phyloP scores from a whole-genome alignment of 1,140 invertebrate genomes.

The Limonius californicus region DNA sequence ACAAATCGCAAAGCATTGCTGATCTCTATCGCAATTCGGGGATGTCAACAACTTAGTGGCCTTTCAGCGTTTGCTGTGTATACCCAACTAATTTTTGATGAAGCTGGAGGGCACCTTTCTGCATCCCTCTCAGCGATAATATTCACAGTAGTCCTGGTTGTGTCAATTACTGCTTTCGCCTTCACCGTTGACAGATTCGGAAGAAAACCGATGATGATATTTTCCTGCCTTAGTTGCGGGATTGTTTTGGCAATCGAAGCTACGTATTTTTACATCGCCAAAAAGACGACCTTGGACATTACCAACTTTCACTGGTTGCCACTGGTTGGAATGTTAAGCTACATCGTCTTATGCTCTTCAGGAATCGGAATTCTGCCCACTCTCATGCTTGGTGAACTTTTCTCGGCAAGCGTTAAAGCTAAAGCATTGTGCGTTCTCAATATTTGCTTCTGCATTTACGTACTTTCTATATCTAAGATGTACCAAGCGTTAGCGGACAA shows the following conservation, averaged over 20 bases:
- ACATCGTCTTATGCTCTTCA: neutral
- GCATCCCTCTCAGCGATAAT: conserved; percentile 24
- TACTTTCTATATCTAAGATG: neutral
- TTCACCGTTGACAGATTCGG: conserved; percentile 67
- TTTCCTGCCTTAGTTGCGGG: neutral
- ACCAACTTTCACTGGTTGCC: conserved; percentile 4
- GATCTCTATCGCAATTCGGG: neutral
- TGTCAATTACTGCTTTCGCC: neutral
- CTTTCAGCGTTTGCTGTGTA: conserved; percentile 24
- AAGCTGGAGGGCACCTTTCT: conserved; percentile 21
- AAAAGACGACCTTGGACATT: conserved; percentile 30
- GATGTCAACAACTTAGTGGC: conserved; percentile 25
- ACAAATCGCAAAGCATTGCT: conserved; percentile 49
- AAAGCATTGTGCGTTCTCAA: conserved; percentile 31
- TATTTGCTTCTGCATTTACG: neutral
- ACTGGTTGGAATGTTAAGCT: neutral
- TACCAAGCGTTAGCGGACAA: neutral
- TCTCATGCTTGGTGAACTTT: conserved; percentile 13
- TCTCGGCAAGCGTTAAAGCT: conserved; percentile 16
- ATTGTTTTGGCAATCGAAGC: neutral
- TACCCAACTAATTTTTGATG: conserved; percentile 18
- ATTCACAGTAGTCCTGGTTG: conserved; percentile 49
- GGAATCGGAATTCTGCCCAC: neutral
- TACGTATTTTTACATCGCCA: neutral
- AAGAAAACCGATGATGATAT: conserved; percentile 45